These are phyloP conservation scores for Dicentrarchus labrax DNA, from an alignment of 2,113 vertebrate genomes.

Conservation along the genomic window DNA sequence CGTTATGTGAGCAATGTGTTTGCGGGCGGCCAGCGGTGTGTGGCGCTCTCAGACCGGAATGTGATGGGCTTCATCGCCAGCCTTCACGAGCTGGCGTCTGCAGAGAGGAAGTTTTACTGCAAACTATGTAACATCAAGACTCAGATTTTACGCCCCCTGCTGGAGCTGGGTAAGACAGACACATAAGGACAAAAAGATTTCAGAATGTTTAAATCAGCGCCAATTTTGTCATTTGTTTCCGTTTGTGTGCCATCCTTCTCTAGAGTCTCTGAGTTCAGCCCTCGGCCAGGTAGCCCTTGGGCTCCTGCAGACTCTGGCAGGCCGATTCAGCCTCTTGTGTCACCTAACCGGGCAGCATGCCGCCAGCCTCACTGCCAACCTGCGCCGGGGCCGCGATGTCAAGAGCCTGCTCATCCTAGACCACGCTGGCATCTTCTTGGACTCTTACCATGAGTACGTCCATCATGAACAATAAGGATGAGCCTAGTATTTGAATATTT, in stretches of 20 bases:
- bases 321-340: conserved; percentile 90
- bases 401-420: conserved; percentile 91
- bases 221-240: background rate
- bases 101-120: conserved; percentile 93
- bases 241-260: background rate
- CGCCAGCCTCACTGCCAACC: conserved; percentile 90
- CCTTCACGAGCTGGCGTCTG: conserved; percentile 94
- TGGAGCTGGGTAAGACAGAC: conserved; percentile 89
- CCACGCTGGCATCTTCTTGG: conserved; percentile 90
- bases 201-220: no score
- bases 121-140: conserved; percentile 91
- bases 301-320: conserved; percentile 90
- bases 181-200: background rate
- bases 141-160: conserved; percentile 92
- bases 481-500: no score
- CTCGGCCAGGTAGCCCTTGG: conserved; percentile 81
- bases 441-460: conserved; percentile 92
- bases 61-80: conserved; percentile 95
- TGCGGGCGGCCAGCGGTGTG: conserved; percentile 89
- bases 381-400: conserved; percentile 88
- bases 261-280: conserved; percentile 89
- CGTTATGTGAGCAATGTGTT: conserved; percentile 93
- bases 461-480: no score
- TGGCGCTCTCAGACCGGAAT: conserved; percentile 91
- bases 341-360: conserved; percentile 96